These are phyloP conservation scores for Hetaerina titia DNA, from an alignment of 2,888 invertebrate genomes.

Conservation along the genomic window DNA sequence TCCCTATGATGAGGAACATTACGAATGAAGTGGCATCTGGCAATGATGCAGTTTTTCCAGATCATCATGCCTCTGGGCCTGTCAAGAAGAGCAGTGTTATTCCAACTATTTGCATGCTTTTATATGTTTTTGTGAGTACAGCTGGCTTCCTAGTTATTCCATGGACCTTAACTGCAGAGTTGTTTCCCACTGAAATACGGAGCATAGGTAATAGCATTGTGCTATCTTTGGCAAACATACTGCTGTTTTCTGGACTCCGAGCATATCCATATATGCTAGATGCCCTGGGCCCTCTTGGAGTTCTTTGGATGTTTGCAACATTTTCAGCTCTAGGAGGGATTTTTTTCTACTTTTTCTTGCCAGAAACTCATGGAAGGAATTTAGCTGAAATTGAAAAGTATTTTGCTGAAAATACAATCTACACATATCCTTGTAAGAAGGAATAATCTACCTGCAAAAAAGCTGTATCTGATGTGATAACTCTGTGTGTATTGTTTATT, in stretches of 20 bases:
- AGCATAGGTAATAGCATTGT: constrained; percentile 82
- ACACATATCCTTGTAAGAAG: constrained; percentile 55
- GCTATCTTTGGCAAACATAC: constrained; percentile 80
- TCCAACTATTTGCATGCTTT: constrained; percentile 79
- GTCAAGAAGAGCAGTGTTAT: constrained; percentile 73
- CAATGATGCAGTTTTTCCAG: background rate
- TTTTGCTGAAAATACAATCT: constrained; percentile 54
- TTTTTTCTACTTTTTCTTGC: constrained; percentile 48
- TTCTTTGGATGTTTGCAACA: constrained; percentile 45
- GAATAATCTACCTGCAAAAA: background rate
- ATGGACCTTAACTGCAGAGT: constrained; percentile 84
- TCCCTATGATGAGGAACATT: background rate
- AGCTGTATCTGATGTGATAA: too few species aligned
- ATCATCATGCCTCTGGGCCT: background rate
- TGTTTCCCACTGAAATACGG: constrained; percentile 82
- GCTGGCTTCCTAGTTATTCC: constrained; percentile 82
- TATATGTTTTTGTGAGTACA: constrained; percentile 82
- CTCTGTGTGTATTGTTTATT: too few species aligned
- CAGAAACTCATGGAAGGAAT: constrained; percentile 50
- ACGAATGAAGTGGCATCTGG: background rate
- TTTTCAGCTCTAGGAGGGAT: constrained; percentile 30
- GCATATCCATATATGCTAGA: constrained; percentile 76
- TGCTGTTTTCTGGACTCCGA: constrained; percentile 81
- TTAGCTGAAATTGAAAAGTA: constrained; percentile 53
- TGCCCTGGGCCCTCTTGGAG: constrained; percentile 72